Base-by-base conservation (phyloP, 2,113 vertebrate species). In the Colistium nudipinnis region DNA sequence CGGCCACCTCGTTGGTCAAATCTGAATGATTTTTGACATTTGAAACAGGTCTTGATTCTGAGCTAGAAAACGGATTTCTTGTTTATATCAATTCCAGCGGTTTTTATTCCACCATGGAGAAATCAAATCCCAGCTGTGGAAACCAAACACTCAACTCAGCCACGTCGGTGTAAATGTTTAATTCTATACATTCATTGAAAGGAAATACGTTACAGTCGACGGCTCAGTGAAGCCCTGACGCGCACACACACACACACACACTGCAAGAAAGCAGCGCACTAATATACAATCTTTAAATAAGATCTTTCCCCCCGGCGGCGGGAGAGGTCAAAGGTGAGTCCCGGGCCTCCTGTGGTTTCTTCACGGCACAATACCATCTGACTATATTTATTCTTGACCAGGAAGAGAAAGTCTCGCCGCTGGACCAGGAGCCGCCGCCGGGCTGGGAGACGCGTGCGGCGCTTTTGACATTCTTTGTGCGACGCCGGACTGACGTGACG, bases 151-250 rank as follows among this genome's bases (percentile, higher is more conserved):
- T n/a, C 20, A 38, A 4, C 13, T 9, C 3, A 0, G 2, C 1
- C 9, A 0, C 0, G 7, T 76, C 56, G 80, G 84, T 87, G 84
- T 82, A 84, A 84, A 81, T 86, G 74, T 90, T 90, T 88, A 87
- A 70, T 85, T 76, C 51, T 81, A 41, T 87, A 90, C 88, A 90
- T 88, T 90, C 86, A 81, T 72, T 81, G 57, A 82, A 79, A 77
- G 79, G 63, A 84, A 81, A 73, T 81, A 84, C 78, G 35, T 59
- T 56, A 71, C 38, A 80, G 73, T 83, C 49, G 38, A 67, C 59
- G 17, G 44, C 49, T 65, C 19, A 48, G 78, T 71, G 75, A 53
- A 74, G 72, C 80, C 80, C 80, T 81, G 80, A 75, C 31, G 62
- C 10, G 19, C n/a, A n/a, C n/a, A n/a, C n/a, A n/a, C n/a, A n/a